Evolutionary conservation across 2,888 invertebrate genomes (phyloP), one percentile per base, ranked within the genome.

Genomic region (Pseudoips prasinana): DNA sequence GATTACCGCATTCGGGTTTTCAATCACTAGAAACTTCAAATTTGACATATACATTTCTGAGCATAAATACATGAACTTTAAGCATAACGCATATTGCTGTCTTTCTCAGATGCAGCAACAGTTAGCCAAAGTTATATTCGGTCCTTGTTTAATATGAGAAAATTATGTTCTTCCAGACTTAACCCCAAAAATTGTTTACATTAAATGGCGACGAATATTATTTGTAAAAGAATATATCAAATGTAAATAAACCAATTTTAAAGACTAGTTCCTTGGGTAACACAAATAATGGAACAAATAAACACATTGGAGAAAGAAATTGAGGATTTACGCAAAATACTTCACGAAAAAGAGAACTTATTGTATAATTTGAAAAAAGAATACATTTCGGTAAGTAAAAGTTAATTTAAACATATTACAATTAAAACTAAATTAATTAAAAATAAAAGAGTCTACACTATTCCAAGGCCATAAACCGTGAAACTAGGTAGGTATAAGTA

Each of bases 311-410:
- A 89, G 49, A 57, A 71, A 23, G 91, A 92, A 80, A 90, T 92
- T 24, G 52, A 58, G 0, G 68, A 72, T 20, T 69, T 92, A 23
- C 88, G 87, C 39, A 72, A 68, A 46, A 52, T 65, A 30, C 70
- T 92, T 33, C 58, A 57, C 1, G 69, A 69, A 27, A 92, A 91
- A 55, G 91, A 92, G 59, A 59, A 71, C 25, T 73, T 88, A 67
- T 64, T 92, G 10, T 63, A 64, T n/a, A 53, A 64, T 30, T 45
- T 91, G 9, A 85, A 83, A 60, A 73, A 62, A 36, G 73, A 80
- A 41, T 75, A 77, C 51, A 61, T 70, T 37, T 63, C 69, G 30
- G 72, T 84, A 46, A 54, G 71, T 61, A 30, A 29, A 33, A 18
- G 6, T 10, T 29, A 18, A 18, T 18, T 18, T 18, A 18, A 5